Conservation (phyloP, 2,797 vertebrate species). For the Acipenser transmontanus region DNA sequence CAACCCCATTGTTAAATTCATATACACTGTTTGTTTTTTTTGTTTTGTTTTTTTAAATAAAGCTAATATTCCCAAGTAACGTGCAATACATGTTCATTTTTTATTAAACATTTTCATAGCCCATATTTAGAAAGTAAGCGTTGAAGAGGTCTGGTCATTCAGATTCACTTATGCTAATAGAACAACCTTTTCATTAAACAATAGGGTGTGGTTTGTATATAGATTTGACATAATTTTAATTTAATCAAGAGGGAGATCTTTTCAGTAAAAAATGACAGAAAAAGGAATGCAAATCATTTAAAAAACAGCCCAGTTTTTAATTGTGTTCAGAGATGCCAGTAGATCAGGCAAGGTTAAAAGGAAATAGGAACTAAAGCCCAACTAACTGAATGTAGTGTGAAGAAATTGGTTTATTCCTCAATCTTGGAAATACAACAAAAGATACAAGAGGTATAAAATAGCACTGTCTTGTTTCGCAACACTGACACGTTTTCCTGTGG, state of each 20-base stretch:
- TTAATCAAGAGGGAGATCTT: neutral
- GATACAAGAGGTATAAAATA: slow-evolving; percentile 39
- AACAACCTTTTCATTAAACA: too few species aligned
- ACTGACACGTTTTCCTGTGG: too few species aligned
- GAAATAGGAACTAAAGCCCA: neutral
- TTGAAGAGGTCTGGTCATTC: too few species aligned
- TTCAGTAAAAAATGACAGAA: neutral
- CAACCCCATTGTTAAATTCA: too few species aligned
- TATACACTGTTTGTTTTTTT: too few species aligned
- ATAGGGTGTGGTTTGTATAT: neutral
- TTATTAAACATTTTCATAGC: too few species aligned
- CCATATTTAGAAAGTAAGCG: too few species aligned
- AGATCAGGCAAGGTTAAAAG: neutral
- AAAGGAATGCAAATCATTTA: neutral
- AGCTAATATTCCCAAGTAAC: too few species aligned
- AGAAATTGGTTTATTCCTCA: slow-evolving; percentile 46
- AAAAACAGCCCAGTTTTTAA: neutral
- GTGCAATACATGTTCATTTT: too few species aligned
- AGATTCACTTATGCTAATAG: too few species aligned
- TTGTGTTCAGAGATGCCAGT: neutral
- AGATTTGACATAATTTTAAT: neutral
- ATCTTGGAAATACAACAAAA: slow-evolving; percentile 19
- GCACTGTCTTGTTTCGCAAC: neutral
- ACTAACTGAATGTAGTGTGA: slow-evolving; percentile 4
- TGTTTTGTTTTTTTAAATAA: too few species aligned